A percentile compares a stretch with the other conserved stretches of the same genome.
phyloP scores from a whole-genome alignment of 1,140 invertebrate genomes.

The Apis florea region DNA sequence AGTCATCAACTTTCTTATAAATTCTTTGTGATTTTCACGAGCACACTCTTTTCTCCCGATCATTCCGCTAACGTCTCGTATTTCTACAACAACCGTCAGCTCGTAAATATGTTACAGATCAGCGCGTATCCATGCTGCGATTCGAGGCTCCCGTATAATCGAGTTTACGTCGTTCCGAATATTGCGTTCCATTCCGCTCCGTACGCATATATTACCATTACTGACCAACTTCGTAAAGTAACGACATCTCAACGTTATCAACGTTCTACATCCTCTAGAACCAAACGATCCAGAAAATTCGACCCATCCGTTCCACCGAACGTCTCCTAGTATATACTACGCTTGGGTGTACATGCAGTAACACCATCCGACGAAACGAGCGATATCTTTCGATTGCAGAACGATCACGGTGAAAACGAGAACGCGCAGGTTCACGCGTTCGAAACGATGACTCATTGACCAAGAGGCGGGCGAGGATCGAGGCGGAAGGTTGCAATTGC shows the following conservation, averaged over 20 bases:
- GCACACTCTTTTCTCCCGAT: constrained; percentile 51
- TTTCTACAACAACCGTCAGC: constrained; percentile 2
- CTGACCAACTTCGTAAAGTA: too few relatives aligned
- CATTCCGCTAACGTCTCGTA: constrained; percentile 36
- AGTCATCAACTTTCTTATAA: constrained; percentile 71
- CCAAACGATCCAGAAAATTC: too few relatives aligned
- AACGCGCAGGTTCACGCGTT: not conserved
- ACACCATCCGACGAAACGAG: too few relatives aligned
- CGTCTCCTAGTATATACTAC: too few relatives aligned
- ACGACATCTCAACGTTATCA: too few relatives aligned
- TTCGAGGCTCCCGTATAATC: not conserved
- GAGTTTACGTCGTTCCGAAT: constrained; percentile 7
- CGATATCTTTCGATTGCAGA: too few relatives aligned
- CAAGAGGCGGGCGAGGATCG: too few relatives aligned
- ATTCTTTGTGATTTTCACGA: constrained; percentile 64
- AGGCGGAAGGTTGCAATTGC: not conserved
- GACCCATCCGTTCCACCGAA: too few relatives aligned
- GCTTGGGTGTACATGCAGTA: too few relatives aligned
- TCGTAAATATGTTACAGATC: constrained; percentile 28
- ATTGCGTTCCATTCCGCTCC: not conserved
- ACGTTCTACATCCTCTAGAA: too few relatives aligned
- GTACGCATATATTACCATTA: too few relatives aligned
- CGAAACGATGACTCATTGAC: not conserved
- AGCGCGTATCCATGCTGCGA: constrained; percentile 23
- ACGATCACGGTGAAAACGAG: too few relatives aligned